Evolutionary conservation across 1,140 invertebrate genomes (phyloP).

Genomic region (Pseudomyrmex gracilis): DNA sequence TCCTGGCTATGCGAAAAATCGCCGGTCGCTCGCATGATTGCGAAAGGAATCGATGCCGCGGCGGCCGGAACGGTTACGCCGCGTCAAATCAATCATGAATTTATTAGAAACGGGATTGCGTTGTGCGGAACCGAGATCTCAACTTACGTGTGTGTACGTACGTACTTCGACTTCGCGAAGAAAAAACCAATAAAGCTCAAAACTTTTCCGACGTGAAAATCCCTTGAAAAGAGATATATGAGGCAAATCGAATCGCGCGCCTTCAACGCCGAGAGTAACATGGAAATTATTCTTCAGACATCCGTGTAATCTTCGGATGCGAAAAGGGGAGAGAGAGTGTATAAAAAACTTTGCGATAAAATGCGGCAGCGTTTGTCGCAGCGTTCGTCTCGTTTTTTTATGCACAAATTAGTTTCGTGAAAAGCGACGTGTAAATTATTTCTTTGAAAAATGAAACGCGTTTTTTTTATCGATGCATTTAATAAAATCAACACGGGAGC

Average conservation of each 20-base stretch:
- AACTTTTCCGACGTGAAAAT: slow-evolving; percentile 34
- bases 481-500: background rate
- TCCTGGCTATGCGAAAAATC: background rate
- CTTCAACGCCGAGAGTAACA: slow-evolving; percentile 8
- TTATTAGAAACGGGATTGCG: slow-evolving; percentile 49
- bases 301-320: background rate
- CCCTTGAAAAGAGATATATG: background rate
- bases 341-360: background rate
- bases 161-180: background rate
- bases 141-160: background rate
- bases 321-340: background rate
- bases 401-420: background rate
- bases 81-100: slow-evolving; percentile 45
- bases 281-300: background rate
- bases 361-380: no score
- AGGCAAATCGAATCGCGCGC: background rate
- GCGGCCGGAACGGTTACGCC: background rate
- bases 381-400: background rate
- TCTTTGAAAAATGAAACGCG: background rate
- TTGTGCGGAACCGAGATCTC: background rate
- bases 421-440: background rate
- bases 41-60: slow-evolving; percentile 36
- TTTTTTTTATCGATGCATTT: background rate
- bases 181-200: slow-evolving; percentile 22
- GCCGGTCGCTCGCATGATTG: background rate